Percentiles rank a stretch among this genome's conserved stretches.
These are phyloP conservation scores for Calliscelio sp. DNA, from an alignment of 2,888 invertebrate genomes.

Conservation along the genomic window DNA sequence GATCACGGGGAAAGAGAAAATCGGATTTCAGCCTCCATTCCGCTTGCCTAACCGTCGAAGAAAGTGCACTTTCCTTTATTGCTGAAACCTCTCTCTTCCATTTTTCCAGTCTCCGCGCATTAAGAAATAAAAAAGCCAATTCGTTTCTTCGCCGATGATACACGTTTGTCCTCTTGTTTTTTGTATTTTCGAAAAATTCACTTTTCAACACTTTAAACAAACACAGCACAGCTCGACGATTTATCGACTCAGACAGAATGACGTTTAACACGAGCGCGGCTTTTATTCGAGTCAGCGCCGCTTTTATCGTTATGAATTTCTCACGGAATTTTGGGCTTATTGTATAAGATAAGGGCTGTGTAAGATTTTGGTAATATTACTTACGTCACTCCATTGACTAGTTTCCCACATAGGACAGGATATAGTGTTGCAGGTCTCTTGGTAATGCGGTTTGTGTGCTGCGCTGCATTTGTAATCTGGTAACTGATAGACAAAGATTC, in stretches of 20 bases:
- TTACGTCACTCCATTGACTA: slow-evolving; percentile 96
- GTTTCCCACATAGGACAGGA: slow-evolving; percentile 96
- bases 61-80: slow-evolving; percentile 74
- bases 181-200: slow-evolving; percentile 54
- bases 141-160: slow-evolving; percentile 67
- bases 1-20: slow-evolving; percentile 77
- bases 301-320: slow-evolving; percentile 42
- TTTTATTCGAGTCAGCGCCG: neutral
- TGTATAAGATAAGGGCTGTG: slow-evolving; percentile 5
- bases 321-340: slow-evolving; percentile 18
- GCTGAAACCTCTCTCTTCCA: slow-evolving; percentile 69
- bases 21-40: slow-evolving; percentile 77
- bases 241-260: slow-evolving; percentile 1
- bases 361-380: slow-evolving; percentile 83
- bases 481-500: slow-evolving; percentile 87
- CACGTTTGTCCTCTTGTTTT: slow-evolving; percentile 69
- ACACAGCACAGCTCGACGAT: slow-evolving; percentile 10
- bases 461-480: slow-evolving; percentile 92
- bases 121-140: slow-evolving; percentile 70
- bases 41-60: slow-evolving; percentile 71
- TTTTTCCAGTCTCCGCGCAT: slow-evolving; percentile 69
- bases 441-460: slow-evolving; percentile 90
- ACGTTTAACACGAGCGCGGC: slow-evolving; percentile 10
- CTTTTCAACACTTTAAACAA: slow-evolving; percentile 51
- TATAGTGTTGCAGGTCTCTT: slow-evolving; percentile 93